phyloP scores from a whole-genome alignment of 2,888 invertebrate species.

The Oegoconia quadripuncta region DNA sequence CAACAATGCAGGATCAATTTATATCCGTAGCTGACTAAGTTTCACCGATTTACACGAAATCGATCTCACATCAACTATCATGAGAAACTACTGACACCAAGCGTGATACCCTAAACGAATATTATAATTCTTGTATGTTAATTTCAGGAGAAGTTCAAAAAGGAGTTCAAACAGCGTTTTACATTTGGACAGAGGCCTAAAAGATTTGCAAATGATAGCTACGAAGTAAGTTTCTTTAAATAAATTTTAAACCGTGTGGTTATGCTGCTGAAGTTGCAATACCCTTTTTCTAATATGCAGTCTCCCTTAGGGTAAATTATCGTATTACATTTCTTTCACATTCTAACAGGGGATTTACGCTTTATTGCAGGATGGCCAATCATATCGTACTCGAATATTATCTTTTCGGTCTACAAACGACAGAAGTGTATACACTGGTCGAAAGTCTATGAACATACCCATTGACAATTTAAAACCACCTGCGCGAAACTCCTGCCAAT shows the following conservation, averaged over 20 bases:
- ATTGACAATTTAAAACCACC: conserved; percentile 46
- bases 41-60: too few species aligned
- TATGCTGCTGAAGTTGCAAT: too few species aligned
- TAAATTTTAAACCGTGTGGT: background rate
- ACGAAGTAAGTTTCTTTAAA: conserved; percentile 48
- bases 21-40: too few species aligned
- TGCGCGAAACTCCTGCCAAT: conserved; percentile 50
- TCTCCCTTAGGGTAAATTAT: too few species aligned
- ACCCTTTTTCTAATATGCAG: too few species aligned
- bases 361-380: conserved; percentile 59
- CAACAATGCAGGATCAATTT: too few species aligned
- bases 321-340: background rate
- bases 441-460: conserved; percentile 58
- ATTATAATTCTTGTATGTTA: conserved; percentile 31
- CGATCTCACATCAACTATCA: too few species aligned
- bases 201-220: conserved; percentile 66
- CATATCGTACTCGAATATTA: conserved; percentile 62
- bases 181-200: conserved; percentile 74
- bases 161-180: conserved; percentile 86
- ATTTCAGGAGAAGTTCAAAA: conserved; percentile 86
- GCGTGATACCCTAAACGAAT: too few species aligned
- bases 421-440: conserved; percentile 51
- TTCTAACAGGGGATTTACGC: background rate
- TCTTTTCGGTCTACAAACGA: conserved; percentile 69
- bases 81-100: too few species aligned